Conservation (phyloP, 92 coral and sea anemone species). For the Micromussa lordhowensis region DNA sequence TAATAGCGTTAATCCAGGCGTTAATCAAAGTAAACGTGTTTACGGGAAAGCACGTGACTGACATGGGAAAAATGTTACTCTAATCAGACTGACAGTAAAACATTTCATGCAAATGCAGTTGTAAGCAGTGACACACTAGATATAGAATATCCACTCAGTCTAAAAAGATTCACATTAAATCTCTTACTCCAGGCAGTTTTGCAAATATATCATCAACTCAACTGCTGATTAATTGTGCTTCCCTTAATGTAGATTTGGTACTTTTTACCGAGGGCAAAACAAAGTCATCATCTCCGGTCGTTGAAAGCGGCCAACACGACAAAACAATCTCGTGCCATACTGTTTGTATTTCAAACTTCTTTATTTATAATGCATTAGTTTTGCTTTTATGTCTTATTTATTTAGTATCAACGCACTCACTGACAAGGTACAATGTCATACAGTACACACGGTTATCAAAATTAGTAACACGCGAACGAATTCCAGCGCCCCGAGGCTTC, state of each 20-base stretch:
- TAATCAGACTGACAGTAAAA: not conserved
- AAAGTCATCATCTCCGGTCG: not conserved
- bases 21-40: not conserved
- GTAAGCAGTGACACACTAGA: not conserved
- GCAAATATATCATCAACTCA: not conserved
- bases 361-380: not conserved
- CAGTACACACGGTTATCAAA: not conserved
- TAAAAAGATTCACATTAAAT: not conserved
- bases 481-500: constrained; percentile 1
- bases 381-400: not conserved
- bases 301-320: not conserved
- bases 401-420: not conserved
- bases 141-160: not conserved
- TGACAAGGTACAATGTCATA: not conserved
- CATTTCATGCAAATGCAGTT: not conserved
- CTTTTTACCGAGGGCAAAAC: not conserved
- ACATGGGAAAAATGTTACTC: not conserved
- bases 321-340: not conserved
- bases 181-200: not conserved
- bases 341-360: not conserved
- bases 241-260: not conserved
- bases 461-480: not conserved
- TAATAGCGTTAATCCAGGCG: no score
- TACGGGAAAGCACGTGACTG: not conserved
- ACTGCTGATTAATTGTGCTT: not conserved